These are phyloP conservation scores for Phasia obesa DNA, from an alignment of 2,888 invertebrate genomes.

Conservation along the genomic window DNA sequence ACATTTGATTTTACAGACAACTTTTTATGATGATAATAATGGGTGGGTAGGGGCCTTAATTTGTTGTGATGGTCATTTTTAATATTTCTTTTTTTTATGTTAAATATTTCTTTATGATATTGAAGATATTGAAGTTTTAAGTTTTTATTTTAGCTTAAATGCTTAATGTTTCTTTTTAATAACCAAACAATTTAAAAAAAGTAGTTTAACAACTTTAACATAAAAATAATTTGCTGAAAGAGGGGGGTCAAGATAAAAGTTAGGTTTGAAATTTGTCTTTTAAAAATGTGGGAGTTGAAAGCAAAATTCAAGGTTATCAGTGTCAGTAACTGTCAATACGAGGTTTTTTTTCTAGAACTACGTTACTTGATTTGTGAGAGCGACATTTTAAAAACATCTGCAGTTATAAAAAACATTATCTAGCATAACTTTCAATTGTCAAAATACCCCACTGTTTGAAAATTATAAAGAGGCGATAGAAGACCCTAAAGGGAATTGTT, in stretches of 20 bases:
- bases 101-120: too few species aligned
- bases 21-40: slow-evolving; percentile 51
- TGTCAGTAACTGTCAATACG: background rate
- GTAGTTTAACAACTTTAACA: slow-evolving; percentile 55
- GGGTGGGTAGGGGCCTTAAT: slow-evolving; percentile 64
- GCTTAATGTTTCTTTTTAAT: slow-evolving; percentile 29
- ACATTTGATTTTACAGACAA: slow-evolving; percentile 12
- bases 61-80: slow-evolving; percentile 44
- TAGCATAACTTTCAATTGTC: too few species aligned
- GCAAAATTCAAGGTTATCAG: slow-evolving; percentile 53
- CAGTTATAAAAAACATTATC: too few species aligned
- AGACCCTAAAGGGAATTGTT: too few species aligned
- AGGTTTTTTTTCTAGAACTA: background rate
- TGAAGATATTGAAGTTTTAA: too few species aligned
- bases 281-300: slow-evolving; percentile 61
- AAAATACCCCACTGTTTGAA: too few species aligned
- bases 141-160: slow-evolving; percentile 8
- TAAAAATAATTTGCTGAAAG: slow-evolving; percentile 16
- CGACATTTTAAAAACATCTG: too few species aligned
- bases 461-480: too few species aligned
- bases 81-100: slow-evolving; percentile 33
- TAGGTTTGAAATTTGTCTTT: slow-evolving; percentile 10
- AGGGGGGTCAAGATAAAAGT: slow-evolving; percentile 25
- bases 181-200: slow-evolving; percentile 21
- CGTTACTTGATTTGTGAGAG: background rate